Base-by-base conservation (phyloP, 2,797 vertebrate genomes). In the Gadopsis bispinosus region DNA sequence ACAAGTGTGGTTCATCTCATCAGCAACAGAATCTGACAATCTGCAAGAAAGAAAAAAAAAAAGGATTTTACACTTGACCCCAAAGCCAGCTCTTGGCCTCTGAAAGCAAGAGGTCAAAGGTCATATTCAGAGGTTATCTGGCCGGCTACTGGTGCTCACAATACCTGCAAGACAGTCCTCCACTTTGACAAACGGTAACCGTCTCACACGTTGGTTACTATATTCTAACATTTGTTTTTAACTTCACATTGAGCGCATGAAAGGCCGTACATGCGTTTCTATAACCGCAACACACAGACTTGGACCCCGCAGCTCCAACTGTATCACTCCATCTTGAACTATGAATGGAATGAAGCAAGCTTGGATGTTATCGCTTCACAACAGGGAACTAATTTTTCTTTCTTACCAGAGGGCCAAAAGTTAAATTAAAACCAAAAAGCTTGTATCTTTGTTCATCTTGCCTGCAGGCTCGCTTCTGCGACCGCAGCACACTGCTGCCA, bases 361-460 rank as follows among this genome's bases (percentile, higher is more conserved):
- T 67, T 61, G 79, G 84, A 85, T 83, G 73, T 83, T 84, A 87
- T 84, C 83, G 35, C 75, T 39, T 48, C 7, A 29, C 80, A 75
- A 75, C 80, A 53, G 76, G 73, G 76, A 83, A 74, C 62, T 79
- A 59, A 64, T 78, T 81, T 79, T 73, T 71, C 53, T 77, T 50
- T 79, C 65, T 76, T 17, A 72, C 66, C 0, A 22, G 37, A 61
- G 79, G 70, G 83, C 83, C 80, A 84, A 19, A 62, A 79, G 39
- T 67, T 55, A 75, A 90, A 88, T 90, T 45, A 87, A 85, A 90
- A 85, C 80, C 88, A n/a, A 89, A 87, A 83, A 71, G 77, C 67
- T 72, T 50, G 64, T 45, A 66, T 88, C 84, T 84, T 47, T 84
- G 73, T 80, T 43, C 73, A 66, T 84, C 82, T 35, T 77, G 81